Evolutionary conservation across 2,797 vertebrate genomes (phyloP).

Genomic region (Cetoscarus ocellatus): DNA sequence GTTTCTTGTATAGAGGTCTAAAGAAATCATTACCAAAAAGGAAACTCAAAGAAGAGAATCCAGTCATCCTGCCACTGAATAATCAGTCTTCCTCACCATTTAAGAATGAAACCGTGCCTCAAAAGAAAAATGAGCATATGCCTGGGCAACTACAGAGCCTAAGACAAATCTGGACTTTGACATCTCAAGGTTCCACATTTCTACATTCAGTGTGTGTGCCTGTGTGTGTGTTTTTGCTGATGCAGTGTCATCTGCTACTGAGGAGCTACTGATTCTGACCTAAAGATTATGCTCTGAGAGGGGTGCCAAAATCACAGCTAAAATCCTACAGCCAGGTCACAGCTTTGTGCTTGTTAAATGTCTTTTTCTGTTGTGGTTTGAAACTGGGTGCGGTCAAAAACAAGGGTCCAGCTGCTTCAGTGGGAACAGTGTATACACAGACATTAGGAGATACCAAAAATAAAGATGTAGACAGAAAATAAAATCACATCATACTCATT

Average conservation of each 20-base stretch:
- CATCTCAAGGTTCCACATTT: slow-evolving; percentile 63
- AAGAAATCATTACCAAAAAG: slow-evolving; percentile 19
- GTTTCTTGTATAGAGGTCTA: slow-evolving; percentile 28
- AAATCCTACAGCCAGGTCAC: slow-evolving; percentile 45
- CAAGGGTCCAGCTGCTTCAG: slow-evolving; percentile 8
- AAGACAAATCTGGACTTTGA: slow-evolving; percentile 26
- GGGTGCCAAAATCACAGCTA: slow-evolving; percentile 27
- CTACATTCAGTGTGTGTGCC: slow-evolving; percentile 14
- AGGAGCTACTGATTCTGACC: slow-evolving; percentile 54
- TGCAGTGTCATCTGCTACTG: slow-evolving; percentile 64
- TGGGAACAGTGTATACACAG: slow-evolving; percentile 25
- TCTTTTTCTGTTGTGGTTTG: slow-evolving; percentile 43
- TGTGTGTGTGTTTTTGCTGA: slow-evolving; percentile 7
- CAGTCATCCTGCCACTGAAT: neutral
- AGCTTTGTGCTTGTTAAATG: slow-evolving; percentile 29
- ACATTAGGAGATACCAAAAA: slow-evolving; percentile 12
- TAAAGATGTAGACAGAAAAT: slow-evolving; percentile 14
- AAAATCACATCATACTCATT: slow-evolving; percentile 25
- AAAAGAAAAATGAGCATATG: slow-evolving; percentile 18
- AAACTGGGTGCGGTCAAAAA: neutral
- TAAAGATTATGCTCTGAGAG: slow-evolving; percentile 65
- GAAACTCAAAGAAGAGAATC: slow-evolving; percentile 32
- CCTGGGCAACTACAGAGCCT: slow-evolving; percentile 43
- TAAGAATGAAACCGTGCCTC: slow-evolving; percentile 20
- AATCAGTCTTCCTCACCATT: slow-evolving; percentile 3